Evolutionary conservation across 2,797 vertebrate species (phyloP).

Genomic region (Sebastiscus tertius): DNA sequence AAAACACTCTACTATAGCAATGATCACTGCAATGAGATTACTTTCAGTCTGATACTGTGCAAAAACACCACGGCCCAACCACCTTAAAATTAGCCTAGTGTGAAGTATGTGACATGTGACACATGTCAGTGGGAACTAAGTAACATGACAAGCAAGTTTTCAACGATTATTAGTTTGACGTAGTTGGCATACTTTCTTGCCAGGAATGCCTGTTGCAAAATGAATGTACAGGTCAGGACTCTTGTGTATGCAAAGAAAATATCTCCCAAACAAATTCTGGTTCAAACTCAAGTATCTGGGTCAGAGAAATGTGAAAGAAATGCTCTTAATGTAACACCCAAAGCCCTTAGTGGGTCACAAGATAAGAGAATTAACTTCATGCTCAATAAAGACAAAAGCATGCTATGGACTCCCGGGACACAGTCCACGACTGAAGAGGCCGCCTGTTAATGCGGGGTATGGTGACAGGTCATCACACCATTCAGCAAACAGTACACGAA

Average conservation of each 20-base stretch:
- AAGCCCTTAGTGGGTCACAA: neutral
- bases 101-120: too few species aligned
- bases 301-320: neutral
- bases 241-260: too few species aligned
- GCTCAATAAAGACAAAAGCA: constrained; percentile 17
- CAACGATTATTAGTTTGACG: too few species aligned
- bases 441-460: constrained; percentile 10
- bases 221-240: too few species aligned
- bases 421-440: constrained; percentile 11
- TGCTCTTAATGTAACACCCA: neutral
- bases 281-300: neutral
- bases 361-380: constrained; percentile 9
- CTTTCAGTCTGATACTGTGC: neutral
- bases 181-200: too few species aligned
- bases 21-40: neutral
- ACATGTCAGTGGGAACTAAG: neutral
- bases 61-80: neutral
- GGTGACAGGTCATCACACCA: constrained; percentile 43
- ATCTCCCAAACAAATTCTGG: neutral
- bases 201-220: too few species aligned
- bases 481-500: constrained; percentile 53
- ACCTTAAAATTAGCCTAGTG: neutral
- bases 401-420: constrained; percentile 4
- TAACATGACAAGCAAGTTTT: too few species aligned
- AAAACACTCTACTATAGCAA: neutral